These are phyloP conservation scores for Caligus rogercresseyi DNA, from an alignment of 1,140 invertebrate genomes.

Conservation along the genomic window DNA sequence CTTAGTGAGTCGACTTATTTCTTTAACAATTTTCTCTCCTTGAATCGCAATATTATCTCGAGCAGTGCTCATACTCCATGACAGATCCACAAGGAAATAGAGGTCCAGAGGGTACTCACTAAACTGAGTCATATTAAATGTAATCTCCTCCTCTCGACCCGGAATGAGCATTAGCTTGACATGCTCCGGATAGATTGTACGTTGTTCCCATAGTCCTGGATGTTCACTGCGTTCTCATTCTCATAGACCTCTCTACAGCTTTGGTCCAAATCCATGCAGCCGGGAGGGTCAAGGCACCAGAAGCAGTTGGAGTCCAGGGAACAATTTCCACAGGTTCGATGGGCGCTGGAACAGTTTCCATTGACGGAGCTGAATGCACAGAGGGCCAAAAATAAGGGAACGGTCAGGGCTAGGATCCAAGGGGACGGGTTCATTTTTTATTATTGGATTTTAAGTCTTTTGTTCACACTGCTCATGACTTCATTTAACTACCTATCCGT, in stretches of 20 bases:
- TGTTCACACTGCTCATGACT: too few species aligned
- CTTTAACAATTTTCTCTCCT: neutral
- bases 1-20: neutral
- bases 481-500: too few species aligned
- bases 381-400: too few species aligned
- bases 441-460: too few species aligned
- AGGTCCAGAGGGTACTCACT: slow-evolving; percentile 65
- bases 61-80: slow-evolving; percentile 54
- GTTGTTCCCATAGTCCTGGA: neutral
- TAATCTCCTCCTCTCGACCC: neutral
- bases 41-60: slow-evolving; percentile 37
- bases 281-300: neutral
- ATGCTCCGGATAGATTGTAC: neutral
- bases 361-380: too few species aligned
- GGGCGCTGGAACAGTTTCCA: neutral
- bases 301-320: neutral
- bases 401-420: too few species aligned
- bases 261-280: neutral
- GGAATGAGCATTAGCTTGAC: neutral
- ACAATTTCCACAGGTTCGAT: neutral
- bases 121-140: neutral
- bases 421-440: too few species aligned
- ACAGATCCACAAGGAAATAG: slow-evolving; percentile 72
- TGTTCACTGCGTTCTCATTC: neutral
- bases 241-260: neutral